Conservation (phyloP, 2,888 invertebrate genomes). For the Nemotelus pantherinus region DNA sequence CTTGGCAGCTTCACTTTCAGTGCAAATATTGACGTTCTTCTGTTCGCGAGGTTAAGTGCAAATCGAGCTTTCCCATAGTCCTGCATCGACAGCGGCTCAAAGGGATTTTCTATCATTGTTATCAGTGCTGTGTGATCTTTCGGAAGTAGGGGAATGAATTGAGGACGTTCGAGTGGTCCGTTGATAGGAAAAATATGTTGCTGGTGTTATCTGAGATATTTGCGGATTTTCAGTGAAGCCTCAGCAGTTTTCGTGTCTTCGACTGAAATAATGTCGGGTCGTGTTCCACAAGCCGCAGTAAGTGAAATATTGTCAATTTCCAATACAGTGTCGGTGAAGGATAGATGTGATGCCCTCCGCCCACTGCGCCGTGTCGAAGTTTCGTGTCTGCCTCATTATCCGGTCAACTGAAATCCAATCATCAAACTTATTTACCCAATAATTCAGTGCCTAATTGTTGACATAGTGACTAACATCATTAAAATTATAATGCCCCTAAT, state of each 20-base stretch:
- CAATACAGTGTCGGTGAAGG: background rate
- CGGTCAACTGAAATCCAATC: conserved; percentile 16
- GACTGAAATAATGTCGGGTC: too few relatives aligned
- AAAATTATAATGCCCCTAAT: background rate
- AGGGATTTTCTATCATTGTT: conserved; percentile 16
- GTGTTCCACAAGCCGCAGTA: background rate
- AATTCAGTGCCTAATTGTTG: conserved; percentile 37
- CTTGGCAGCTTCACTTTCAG: conserved; percentile 46
- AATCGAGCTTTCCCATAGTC: conserved; percentile 12
- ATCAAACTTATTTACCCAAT: conserved; percentile 8
- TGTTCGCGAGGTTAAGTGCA: conserved; percentile 23
- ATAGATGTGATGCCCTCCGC: background rate
- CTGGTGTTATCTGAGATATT: background rate
- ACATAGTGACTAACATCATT: conserved; percentile 33
- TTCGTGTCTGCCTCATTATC: conserved; percentile 6
- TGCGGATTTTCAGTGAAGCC: too few relatives aligned
- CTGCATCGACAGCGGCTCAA: conserved; percentile 15
- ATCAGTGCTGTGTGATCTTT: conserved; percentile 13
- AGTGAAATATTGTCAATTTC: conserved; percentile 29
- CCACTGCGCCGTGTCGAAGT: background rate
- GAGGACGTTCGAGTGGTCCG: background rate
- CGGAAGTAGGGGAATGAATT: background rate
- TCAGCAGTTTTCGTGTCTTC: too few relatives aligned
- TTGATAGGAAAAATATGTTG: conserved; percentile 12
- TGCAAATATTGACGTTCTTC: conserved; percentile 50